A percentile compares a stretch with the other conserved stretches of the same genome.
Evolutionary conservation across 2,113 vertebrate species (phyloP).

Genomic region (Gymnogyps californianus): DNA sequence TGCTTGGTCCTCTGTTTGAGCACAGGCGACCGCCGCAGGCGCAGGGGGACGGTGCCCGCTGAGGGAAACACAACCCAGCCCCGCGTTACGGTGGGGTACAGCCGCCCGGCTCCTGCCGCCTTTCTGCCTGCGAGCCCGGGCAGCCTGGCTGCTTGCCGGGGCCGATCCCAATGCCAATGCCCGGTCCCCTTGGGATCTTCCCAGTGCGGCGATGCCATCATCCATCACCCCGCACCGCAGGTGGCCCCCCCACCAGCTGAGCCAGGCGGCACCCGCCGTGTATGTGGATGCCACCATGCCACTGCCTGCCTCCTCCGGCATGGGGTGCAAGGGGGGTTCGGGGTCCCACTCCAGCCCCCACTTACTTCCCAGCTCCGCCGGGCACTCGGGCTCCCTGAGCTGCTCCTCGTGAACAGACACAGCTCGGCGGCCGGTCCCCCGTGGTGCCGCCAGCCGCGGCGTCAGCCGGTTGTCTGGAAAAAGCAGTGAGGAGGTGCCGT

Average conservation of each 20-base stretch:
- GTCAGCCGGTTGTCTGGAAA: slow-evolving; percentile 73
- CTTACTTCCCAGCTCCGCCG: slow-evolving; percentile 68
- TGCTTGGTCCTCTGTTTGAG: slow-evolving; percentile 66
- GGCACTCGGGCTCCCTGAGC: slow-evolving; percentile 69
- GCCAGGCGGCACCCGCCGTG: accelerated
- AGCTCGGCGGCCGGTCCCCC: slow-evolving; percentile 69
- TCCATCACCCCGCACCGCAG: accelerated
- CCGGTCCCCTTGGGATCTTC: not conserved
- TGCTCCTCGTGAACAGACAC: slow-evolving; percentile 80
- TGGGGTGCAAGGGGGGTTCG: no score
- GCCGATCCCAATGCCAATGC: not conserved
- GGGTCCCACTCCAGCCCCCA: not conserved
- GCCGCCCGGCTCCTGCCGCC: no score
- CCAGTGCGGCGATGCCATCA: accelerated
- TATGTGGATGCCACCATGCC: accelerated
- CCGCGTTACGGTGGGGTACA: accelerated
- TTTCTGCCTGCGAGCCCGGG: not conserved
- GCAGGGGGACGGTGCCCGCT: slow-evolving; percentile 24
- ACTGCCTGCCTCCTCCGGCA: not conserved
- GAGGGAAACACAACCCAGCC: not conserved
- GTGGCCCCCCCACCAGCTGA: not conserved
- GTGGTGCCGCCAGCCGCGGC: slow-evolving; percentile 57
- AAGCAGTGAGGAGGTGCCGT: accelerated
- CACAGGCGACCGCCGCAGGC: slow-evolving; percentile 77
- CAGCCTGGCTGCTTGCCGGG: not conserved